Conservation (phyloP, 1,140 invertebrate species). For the Conus betulinus region DNA sequence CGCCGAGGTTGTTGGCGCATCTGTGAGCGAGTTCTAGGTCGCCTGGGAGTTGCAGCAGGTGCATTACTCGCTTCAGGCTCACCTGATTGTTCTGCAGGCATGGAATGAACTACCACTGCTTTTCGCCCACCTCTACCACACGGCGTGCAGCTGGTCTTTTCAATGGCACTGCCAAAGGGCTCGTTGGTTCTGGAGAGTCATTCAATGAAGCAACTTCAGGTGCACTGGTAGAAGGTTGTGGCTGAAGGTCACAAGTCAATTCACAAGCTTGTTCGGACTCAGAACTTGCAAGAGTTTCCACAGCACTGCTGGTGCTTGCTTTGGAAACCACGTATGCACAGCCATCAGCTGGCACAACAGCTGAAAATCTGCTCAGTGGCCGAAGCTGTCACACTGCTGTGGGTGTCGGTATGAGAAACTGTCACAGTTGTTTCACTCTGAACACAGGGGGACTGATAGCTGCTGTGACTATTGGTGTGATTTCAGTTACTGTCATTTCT, state of each 20-base stretch:
- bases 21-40: slow-evolving; percentile 7
- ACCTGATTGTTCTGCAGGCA: not conserved
- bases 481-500: not conserved
- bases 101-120: not conserved
- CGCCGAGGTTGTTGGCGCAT: not conserved
- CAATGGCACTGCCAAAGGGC: not conserved
- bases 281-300: not conserved
- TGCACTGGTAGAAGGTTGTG: not conserved
- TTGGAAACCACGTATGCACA: not conserved
- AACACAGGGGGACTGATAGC: not conserved
- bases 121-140: not conserved
- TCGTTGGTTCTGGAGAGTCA: not conserved
- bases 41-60: not conserved
- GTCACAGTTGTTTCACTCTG: not conserved
- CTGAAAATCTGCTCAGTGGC: not conserved
- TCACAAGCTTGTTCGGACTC: not conserved
- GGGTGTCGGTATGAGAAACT: not conserved
- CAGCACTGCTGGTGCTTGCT: not conserved
- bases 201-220: not conserved
- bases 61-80: not conserved
- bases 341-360: not conserved
- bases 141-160: not conserved
- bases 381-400: not conserved
- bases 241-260: not conserved
- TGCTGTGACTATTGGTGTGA: not conserved